These are phyloP conservation scores for Okamejei kenojei DNA, from an alignment of 2,797 vertebrate species.

Conservation along the genomic window DNA sequence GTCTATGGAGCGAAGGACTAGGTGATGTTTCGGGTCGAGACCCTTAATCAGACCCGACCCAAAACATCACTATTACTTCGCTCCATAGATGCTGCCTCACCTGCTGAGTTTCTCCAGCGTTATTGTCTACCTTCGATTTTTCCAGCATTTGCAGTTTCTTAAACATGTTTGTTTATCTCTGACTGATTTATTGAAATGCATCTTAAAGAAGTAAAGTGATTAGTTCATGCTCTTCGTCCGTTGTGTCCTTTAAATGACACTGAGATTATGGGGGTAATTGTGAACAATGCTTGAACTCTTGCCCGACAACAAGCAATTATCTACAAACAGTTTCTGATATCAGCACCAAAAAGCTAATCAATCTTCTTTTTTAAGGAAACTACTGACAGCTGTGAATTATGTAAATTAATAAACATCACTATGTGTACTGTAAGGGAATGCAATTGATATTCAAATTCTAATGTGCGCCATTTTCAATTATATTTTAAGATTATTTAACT, in stretches of 20 bases:
- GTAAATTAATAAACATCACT: neutral
- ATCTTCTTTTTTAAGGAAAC: neutral
- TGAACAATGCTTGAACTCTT: neutral
- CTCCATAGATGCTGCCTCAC: too few species aligned
- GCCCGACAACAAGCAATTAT: neutral
- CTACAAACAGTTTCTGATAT: neutral
- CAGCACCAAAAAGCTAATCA: neutral
- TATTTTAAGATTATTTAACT: slow-evolving; percentile 7
- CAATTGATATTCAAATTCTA: slow-evolving; percentile 1
- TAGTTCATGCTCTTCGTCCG: neutral
- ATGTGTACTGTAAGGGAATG: neutral
- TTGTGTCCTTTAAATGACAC: neutral
- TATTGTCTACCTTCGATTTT: too few species aligned
- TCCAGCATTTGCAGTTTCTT: too few species aligned
- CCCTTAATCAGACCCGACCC: too few species aligned
- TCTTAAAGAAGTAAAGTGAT: neutral
- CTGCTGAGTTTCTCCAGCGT: too few species aligned
- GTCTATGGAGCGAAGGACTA: too few species aligned
- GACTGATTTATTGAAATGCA: too few species aligned
- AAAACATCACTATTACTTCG: too few species aligned
- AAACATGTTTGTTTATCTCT: too few species aligned
- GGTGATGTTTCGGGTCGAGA: neutral
- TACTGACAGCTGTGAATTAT: neutral
- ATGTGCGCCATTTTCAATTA: neutral
- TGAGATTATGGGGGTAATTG: neutral